Evolutionary conservation across 1,140 invertebrate genomes (phyloP), one percentile per base, ranked within the genome.

Genomic region (Drusus annulatus): DNA sequence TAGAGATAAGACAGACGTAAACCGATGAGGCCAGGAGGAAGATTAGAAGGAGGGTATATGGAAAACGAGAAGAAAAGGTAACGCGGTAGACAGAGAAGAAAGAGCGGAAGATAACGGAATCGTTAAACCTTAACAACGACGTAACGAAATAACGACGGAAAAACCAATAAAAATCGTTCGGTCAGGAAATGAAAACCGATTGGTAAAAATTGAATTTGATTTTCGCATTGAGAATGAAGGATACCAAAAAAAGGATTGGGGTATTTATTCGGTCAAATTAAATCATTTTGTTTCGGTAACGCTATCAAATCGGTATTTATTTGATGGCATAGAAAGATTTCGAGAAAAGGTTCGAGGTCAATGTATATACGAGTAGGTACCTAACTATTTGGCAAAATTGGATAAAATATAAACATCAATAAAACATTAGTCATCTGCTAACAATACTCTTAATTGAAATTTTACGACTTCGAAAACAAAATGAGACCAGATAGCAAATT

Each of bases 151-250:
- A 79, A 79, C 78, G 78, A 79, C 78, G 65, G 52, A 13, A 73
- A 79, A 79, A 79, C 78, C 62, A 69, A 78, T 78, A 68, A 78
- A 77, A 78, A 52, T 54, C 76, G 31, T 58, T 76, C 54, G 78
- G 23, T 54, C 78, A 76, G 78, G 78, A 80, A 80, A 80, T 80
- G 52, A 54, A 80, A 75, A 45, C 69, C n/a, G 71, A 80, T 80
- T 80, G 78, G 75, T 80, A 80, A 80, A 80, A 80, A 80, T 80
- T 63, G 78, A 69, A 80, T 80, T 73, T 80, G 51, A 19, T 63
- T 56, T 28, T 45, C 36, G 36, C 10, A 13, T 45, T 13, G 31
- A 36, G 31, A 36, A 36, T 36, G 31, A 8, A 45, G 36, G 10
- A 45, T 45, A 45, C 54, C 13, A 10, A 45, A 45, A 10, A 10